Base-by-base conservation (phyloP, 2,797 vertebrate species). In the Danio albolineatus region DNA sequence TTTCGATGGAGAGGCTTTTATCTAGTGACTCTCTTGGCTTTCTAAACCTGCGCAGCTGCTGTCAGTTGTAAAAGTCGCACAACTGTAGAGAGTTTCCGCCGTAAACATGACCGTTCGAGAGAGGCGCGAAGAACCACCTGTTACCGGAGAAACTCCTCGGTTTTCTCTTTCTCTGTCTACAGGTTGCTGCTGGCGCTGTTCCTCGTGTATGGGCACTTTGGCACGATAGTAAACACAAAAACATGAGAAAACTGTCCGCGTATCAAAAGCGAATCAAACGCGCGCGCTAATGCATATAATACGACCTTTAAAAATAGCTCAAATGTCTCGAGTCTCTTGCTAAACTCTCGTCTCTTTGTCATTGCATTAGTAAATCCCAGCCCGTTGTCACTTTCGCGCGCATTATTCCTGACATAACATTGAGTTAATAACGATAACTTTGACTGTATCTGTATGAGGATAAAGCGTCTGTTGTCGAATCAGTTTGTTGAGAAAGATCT, bases 1-100 rank as follows among this genome's bases (percentile, higher is more conserved):
- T 96, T 92, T 92, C 73, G 92, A 92, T 86, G 89, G 89, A 83
- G 83, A 84, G 87, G 91, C 85, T 89, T 89, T 88, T 84, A 89
- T 10, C 79, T 85, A 89, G 73, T 83, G 69, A 83, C 76, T 85
- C 83, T 73, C 72, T 70, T 59, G 60, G 79, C 76, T 44, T 48
- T 73, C 71, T 28, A 53, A 65, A 70, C 51, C 39, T 4, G 54
- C 61, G 46, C 77, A 73, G 8, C 54, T 77, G 76, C 71, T 83
- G 59, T 79, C 79, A 39, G 65, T 56, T 75, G 51, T 28, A 13
- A 53, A 67, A 83, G 88, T 84, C 86, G 43, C 86, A 76, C 21
- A 84, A 73, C 12, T 78, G 76, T 9, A 28, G 9, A 54, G 82
- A 82, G 79, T 69, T 85, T 51, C 66, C 28, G 49, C 51, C 39